Evolutionary conservation across 2,797 vertebrate genomes (phyloP).

Genomic region (Loriculus beryllinus): DNA sequence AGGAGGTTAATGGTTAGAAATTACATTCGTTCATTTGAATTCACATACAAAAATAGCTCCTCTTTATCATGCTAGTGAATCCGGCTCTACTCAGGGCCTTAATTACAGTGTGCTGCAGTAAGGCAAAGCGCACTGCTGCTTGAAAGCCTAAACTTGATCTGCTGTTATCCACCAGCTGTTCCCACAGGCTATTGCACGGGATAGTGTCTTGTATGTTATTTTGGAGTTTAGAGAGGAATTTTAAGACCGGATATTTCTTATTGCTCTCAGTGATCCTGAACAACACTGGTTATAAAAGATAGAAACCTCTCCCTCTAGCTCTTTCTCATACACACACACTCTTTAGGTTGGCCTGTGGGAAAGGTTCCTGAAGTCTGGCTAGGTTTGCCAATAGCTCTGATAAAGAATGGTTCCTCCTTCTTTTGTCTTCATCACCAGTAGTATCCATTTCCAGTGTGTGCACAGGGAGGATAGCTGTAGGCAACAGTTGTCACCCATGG

Average conservation of each 20-base stretch:
- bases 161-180: not conserved
- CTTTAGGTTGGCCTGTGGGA: not conserved
- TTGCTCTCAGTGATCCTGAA: not conserved
- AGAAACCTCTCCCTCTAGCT: not conserved
- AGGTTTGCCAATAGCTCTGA: not conserved
- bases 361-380: not conserved
- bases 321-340: not conserved
- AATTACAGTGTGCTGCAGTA: not conserved
- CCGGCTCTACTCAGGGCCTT: not conserved
- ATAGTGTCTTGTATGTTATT: not conserved
- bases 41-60: not conserved
- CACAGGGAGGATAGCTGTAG: not conserved
- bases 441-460: not conserved
- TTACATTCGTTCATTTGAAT: constrained; percentile 2
- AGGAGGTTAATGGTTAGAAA: constrained; percentile 18
- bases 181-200: not conserved
- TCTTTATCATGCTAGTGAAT: not conserved
- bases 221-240: not conserved
- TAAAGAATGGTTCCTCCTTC: not conserved
- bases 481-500: not conserved
- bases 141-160: not conserved
- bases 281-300: not conserved
- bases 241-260: not conserved
- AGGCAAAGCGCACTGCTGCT: not conserved
- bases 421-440: not conserved